Evolutionary conservation across 2,888 invertebrate genomes (phyloP).

Genomic region (Geophilus truncorum): DNA sequence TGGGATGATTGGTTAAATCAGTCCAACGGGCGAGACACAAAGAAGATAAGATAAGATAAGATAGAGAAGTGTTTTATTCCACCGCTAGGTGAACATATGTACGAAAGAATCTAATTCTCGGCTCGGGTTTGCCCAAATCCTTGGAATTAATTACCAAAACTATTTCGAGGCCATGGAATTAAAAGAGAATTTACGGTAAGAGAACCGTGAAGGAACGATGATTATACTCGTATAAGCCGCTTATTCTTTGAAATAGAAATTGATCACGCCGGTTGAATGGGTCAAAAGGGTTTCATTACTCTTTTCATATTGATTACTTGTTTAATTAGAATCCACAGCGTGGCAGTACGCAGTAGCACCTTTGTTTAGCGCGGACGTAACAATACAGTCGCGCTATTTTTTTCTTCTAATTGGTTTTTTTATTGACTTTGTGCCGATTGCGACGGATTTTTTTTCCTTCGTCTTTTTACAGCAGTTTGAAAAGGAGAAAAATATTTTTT

Average conservation of each 20-base stretch:
- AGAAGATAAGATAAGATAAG: no score
- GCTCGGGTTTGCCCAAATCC: no score
- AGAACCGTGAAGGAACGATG: not conserved
- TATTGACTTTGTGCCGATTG: not conserved
- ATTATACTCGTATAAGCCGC: not conserved
- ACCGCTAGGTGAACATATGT: no score
- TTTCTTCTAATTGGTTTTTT: not conserved
- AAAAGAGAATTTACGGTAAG: no score
- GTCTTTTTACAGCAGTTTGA: not conserved
- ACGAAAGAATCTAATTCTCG: no score
- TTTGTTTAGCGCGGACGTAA: not conserved
- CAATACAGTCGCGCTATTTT: not conserved
- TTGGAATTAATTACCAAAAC: no score
- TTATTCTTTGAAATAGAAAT: not conserved
- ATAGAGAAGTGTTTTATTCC: no score
- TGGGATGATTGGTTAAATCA: no score
- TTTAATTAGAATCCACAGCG: not conserved
- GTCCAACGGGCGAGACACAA: no score
- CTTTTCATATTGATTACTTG: not conserved
- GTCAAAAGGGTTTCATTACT: not conserved
- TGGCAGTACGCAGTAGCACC: not conserved
- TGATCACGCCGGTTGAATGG: not conserved
- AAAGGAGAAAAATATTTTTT: not conserved
- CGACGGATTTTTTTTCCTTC: not conserved
- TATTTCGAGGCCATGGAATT: no score